Evolutionary conservation across 2,113 vertebrate species (phyloP).

Genomic region (Corapipo altera): DNA sequence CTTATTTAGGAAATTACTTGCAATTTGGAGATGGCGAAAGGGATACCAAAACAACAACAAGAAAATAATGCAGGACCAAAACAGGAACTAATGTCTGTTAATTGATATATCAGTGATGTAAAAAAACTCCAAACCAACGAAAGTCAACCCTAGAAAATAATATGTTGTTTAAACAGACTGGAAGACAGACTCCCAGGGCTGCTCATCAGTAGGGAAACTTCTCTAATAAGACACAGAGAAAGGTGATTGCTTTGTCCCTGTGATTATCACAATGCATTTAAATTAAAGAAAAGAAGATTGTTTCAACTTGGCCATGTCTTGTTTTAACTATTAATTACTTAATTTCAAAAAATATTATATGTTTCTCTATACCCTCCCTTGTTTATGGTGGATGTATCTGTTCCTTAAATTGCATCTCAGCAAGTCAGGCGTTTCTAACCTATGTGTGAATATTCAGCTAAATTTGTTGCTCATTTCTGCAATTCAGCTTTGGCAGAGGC

Average conservation of each 20-base stretch:
- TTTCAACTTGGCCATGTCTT: background rate
- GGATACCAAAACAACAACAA: background rate
- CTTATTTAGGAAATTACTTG: constrained; percentile 44
- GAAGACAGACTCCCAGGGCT: background rate
- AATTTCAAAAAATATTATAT: background rate
- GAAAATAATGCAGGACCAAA: background rate
- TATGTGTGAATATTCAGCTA: background rate
- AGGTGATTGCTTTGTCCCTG: background rate
- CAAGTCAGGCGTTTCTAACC: background rate
- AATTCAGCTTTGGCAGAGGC: background rate
- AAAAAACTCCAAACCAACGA: background rate
- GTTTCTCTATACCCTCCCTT: background rate
- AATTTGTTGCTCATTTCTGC: background rate
- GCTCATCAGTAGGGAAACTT: background rate
- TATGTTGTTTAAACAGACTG: background rate
- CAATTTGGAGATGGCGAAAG: background rate
- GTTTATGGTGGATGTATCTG: background rate
- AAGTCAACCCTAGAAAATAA: background rate
- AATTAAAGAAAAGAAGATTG: background rate
- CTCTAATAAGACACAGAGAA: background rate
- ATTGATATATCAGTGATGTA: background rate
- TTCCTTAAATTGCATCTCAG: background rate
- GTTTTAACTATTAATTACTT: background rate
- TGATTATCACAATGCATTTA: background rate
- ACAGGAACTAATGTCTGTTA: background rate